A percentile compares a stretch with the other conserved stretches of the same genome.
Conservation (phyloP, 2,113 vertebrate genomes). For the Perognathus longimembris region DNA sequence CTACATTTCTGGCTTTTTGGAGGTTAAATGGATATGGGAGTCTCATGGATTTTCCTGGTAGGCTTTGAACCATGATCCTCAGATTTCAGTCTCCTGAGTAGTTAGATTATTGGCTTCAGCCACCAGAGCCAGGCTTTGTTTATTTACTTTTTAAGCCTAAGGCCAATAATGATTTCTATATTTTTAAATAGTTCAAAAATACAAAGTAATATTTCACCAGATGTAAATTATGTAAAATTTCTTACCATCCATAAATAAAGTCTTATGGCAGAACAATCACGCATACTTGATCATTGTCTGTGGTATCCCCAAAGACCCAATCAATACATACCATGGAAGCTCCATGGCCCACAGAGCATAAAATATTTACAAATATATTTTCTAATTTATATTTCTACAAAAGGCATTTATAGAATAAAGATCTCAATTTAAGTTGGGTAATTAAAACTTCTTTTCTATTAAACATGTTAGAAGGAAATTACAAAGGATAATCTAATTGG, state of each 20-base stretch:
- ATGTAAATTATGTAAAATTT: neutral
- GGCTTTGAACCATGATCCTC: no score
- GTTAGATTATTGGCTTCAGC: no score
- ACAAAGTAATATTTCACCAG: neutral
- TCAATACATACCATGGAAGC: neutral
- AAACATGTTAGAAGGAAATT: neutral
- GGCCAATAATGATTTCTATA: neutral
- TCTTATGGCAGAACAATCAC: neutral
- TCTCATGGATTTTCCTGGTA: no score
- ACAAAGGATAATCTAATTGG: neutral
- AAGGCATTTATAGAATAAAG: neutral
- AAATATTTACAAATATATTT: neutral
- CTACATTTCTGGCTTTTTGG: no score
- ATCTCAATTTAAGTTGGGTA: neutral
- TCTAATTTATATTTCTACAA: neutral
- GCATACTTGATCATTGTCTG: neutral
- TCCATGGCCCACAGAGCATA: neutral
- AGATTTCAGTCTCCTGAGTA: no score
- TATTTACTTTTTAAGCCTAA: no score
- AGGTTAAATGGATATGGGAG: no score
- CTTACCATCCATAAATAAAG: neutral
- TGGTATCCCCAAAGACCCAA: neutral
- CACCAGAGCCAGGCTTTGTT: no score
- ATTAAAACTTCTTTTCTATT: neutral
- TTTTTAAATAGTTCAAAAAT: conserved; percentile 19